Conservation (phyloP, 2,888 invertebrate species). For the Xylocampa areola region DNA sequence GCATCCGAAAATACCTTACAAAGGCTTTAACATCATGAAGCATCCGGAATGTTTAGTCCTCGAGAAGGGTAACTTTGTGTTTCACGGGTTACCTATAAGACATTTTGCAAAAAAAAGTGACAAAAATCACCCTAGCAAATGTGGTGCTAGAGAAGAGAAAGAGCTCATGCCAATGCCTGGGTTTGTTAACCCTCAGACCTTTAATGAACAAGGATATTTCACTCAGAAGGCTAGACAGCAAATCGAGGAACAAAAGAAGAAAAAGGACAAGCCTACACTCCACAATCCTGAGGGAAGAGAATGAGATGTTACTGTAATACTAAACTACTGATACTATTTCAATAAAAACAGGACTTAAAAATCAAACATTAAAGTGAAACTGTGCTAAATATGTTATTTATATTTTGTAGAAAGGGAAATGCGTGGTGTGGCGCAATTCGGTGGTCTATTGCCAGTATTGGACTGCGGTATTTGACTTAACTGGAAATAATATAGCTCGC, state of each 20-base stretch:
- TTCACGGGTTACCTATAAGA: conserved; percentile 1
- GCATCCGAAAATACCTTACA: conserved; percentile 31
- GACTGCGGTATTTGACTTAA: no score
- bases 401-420: no score
- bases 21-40: conserved; percentile 6
- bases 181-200: conserved; percentile 60
- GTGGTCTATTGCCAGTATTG: no score
- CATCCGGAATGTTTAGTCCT: conserved; percentile 32
- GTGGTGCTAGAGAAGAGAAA: conserved; percentile 30
- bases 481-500: no score
- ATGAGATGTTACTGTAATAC: conserved; percentile 28
- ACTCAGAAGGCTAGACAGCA: conserved; percentile 64
- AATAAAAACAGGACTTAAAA: background rate
- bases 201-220: conserved; percentile 67
- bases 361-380: no score
- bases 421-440: no score
- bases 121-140: background rate
- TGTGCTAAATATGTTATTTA: no score
- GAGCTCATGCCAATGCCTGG: conserved; percentile 65
- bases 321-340: no score
- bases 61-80: conserved; percentile 18
- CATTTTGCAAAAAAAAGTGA: conserved; percentile 11
- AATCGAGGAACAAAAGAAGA: conserved; percentile 66
- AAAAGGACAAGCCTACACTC: conserved; percentile 55
- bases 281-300: conserved; percentile 61